Base-by-base conservation (phyloP, 2,797 vertebrate genomes). In the Scolopax bukidnonensis region DNA sequence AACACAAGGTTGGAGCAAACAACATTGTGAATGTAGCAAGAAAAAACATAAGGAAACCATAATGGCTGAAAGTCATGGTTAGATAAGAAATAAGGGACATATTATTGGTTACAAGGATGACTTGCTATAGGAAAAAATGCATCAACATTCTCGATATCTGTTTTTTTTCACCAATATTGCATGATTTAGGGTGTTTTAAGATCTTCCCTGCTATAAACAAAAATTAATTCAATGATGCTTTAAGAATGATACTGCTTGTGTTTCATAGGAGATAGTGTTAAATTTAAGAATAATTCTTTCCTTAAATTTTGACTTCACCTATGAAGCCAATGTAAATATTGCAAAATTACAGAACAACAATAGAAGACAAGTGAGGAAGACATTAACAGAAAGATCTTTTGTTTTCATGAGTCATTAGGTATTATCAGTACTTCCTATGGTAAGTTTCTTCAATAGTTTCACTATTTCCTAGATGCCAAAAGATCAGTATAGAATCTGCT, bases 111-210 rank as follows among this genome's bases (percentile, higher is more conserved):
- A 45, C 8, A 53, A 70, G n/a, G 5, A 74, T 87, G 27, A 50
- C 8, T 75, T 86, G 10, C 19, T 45, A 27, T 19, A 56, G 38
- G 69, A 89, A 40, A 40, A 88, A 88, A 84, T 36, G 11, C 11
- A 48, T 20, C 32, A 56, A 11, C 1, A 12, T 41, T 51, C 10
- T 83, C 3, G 2, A 10, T 45, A 48, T 32, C n/a, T 45, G 8
- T 8, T 2, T 76, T 67, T 67, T 70, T 80, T 60, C 19, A 54
- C 8, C 0, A 0, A 21, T 3, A 9, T 16, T 84, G 10, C 7
- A 10, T 36, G 38, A 76, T 41, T 73, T 87, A 27, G 3, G 5
- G 16, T 91, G 36, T 38, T 85, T 77, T 61, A 75, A 71, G 36
- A 53, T 33, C 12, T 64, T 80, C 9, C 27, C 24, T 1, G 16